Conservation (phyloP, 2,113 vertebrate species). For the Cryptotis parvus region DNA sequence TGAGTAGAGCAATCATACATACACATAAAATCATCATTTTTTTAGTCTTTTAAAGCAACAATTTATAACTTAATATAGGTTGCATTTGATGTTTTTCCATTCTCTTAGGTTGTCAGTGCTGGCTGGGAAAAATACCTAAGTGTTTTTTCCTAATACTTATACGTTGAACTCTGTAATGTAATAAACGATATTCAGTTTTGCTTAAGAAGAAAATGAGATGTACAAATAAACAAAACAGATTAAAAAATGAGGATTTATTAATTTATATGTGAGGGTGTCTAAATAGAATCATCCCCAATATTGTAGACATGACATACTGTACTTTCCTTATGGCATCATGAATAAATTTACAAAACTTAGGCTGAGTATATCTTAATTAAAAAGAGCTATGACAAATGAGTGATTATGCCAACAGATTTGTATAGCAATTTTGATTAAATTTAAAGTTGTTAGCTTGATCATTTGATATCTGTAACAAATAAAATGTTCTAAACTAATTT, state of each 20-base stretch:
- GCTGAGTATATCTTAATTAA: neutral
- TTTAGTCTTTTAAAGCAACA: conserved; percentile 17
- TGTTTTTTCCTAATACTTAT: neutral
- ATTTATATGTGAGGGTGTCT: neutral
- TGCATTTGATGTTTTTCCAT: neutral
- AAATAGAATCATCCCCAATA: neutral
- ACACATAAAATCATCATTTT: neutral
- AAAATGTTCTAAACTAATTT: neutral
- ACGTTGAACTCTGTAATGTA: neutral
- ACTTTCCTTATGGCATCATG: neutral
- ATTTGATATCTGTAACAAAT: neutral
- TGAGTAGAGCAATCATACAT: conserved; percentile 40
- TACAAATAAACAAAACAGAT: neutral
- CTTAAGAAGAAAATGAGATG: neutral
- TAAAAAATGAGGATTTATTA: conserved; percentile 21
- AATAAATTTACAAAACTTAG: conserved; percentile 1
- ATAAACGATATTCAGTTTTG: neutral
- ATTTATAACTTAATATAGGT: neutral
- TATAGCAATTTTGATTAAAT: neutral
- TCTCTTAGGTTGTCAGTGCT: neutral
- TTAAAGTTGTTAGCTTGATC: neutral
- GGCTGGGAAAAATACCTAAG: neutral
- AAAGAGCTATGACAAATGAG: neutral
- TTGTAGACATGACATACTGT: neutral
- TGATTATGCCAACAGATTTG: neutral